These are phyloP conservation scores for Oryzias dopingdopingensis DNA, from an alignment of 2,797 vertebrate genomes.

Conservation along the genomic window DNA sequence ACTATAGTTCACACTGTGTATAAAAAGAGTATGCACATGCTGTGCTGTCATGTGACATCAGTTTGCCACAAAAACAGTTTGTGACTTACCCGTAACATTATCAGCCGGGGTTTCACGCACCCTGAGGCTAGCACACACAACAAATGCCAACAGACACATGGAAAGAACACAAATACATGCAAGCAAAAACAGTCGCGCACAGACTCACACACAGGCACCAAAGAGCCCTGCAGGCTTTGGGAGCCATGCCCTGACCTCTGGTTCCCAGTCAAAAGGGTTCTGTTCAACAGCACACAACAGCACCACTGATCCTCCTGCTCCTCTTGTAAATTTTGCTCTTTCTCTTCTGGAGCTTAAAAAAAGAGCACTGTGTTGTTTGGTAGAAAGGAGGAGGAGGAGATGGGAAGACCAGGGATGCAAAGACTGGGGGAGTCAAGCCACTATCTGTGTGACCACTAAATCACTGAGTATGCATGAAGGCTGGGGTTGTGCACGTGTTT, in stretches of 20 bases:
- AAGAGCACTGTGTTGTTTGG: slow-evolving; percentile 69
- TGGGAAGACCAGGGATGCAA: slow-evolving; percentile 32
- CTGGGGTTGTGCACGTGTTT: slow-evolving; percentile 48
- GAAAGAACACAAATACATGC: slow-evolving; percentile 43
- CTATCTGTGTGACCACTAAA: slow-evolving; percentile 60
- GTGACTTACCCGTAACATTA: slow-evolving; percentile 61
- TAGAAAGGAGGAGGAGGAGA: slow-evolving; percentile 62
- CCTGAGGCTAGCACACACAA: slow-evolving; percentile 45
- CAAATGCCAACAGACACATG: slow-evolving; percentile 51
- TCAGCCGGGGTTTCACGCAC: slow-evolving; percentile 41
- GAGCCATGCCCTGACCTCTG: slow-evolving; percentile 68
- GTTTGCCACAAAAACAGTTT: slow-evolving; percentile 61
- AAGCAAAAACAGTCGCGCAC: slow-evolving; percentile 31
- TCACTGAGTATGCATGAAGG: slow-evolving; percentile 63
- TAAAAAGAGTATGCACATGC: slow-evolving; percentile 50
- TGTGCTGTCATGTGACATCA: slow-evolving; percentile 63
- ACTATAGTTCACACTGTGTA: slow-evolving; percentile 44
- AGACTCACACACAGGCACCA: slow-evolving; percentile 34
- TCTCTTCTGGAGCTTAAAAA: slow-evolving; percentile 61
- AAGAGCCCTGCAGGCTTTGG: slow-evolving; percentile 58
- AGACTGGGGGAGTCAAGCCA: slow-evolving; percentile 61
- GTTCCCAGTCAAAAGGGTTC: slow-evolving; percentile 63
- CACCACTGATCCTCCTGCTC: slow-evolving; percentile 66
- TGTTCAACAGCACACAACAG: slow-evolving; percentile 69
- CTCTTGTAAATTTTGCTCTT: slow-evolving; percentile 81